Evolutionary conservation across 2,113 vertebrate genomes (phyloP).

Genomic region (Aviceda subcristata): DNA sequence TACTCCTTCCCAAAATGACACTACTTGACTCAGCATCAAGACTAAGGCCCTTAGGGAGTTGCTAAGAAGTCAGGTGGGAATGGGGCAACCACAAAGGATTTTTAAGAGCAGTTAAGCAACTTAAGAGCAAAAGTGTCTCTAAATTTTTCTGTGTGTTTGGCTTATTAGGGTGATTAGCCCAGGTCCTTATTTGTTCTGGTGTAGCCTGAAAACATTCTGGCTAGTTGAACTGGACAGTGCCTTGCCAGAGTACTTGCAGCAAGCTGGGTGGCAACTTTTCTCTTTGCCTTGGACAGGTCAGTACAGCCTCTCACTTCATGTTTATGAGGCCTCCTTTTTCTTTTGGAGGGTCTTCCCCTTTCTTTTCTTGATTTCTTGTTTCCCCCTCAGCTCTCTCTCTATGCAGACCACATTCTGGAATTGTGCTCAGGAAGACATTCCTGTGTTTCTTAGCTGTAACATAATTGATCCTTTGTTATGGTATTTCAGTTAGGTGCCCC

Average conservation of each 20-base stretch:
- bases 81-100: neutral
- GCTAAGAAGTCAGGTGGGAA: neutral
- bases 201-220: neutral
- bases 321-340: neutral
- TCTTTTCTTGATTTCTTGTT: neutral
- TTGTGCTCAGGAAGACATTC: neutral
- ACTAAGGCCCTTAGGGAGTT: neutral
- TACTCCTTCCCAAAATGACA: neutral
- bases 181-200: neutral
- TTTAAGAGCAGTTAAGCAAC: neutral
- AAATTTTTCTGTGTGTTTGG: neutral
- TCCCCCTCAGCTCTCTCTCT: neutral
- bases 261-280: neutral
- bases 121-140: neutral
- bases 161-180: neutral
- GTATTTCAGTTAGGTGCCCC: neutral
- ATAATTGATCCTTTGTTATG: neutral
- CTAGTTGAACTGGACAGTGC: neutral
- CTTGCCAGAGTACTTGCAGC: neutral
- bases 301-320: neutral
- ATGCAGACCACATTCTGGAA: neutral
- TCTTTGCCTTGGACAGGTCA: neutral
- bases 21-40: neutral
- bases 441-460: neutral
- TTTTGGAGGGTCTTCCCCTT: neutral